phyloP scores from a whole-genome alignment of 2,888 invertebrate genomes.

The Drosophila lutescens region DNA sequence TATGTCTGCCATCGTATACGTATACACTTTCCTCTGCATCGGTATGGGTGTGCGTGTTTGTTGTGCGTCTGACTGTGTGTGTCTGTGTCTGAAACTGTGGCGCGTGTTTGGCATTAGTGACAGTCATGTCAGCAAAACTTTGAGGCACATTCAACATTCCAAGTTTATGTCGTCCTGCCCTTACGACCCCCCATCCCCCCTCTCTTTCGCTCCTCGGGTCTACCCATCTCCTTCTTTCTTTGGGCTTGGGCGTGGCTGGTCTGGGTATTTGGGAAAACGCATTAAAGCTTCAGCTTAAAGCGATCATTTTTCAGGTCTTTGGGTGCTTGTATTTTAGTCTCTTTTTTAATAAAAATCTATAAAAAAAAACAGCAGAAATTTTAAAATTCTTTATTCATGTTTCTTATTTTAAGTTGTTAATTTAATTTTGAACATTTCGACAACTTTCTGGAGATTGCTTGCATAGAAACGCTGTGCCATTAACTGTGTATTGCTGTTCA shows the following conservation, averaged over 20 bases:
- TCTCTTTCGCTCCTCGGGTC: background rate
- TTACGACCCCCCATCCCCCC: constrained; percentile 2
- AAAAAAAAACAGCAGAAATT: too few relatives aligned
- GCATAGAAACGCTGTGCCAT: background rate
- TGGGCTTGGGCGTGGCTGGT: constrained; percentile 34
- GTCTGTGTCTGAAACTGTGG: constrained; percentile 76
- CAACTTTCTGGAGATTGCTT: background rate
- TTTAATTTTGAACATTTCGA: background rate
- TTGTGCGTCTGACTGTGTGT: constrained; percentile 37
- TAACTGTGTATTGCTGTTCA: background rate
- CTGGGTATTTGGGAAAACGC: constrained; percentile 17
- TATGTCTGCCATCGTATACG: constrained; percentile 51
- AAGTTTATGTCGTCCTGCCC: constrained; percentile 71
- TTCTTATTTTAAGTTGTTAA: too few relatives aligned
- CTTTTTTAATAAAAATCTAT: background rate
- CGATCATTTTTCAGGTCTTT: constrained; percentile 10
- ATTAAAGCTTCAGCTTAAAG: constrained; percentile 27
- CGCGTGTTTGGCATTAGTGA: constrained; percentile 81
- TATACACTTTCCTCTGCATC: background rate
- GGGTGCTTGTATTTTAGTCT: constrained; percentile 3
- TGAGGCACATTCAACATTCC: constrained; percentile 79
- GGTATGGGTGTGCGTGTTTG: constrained; percentile 32
- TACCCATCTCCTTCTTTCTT: constrained; percentile 3
- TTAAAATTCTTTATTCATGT: background rate
- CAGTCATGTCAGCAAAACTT: constrained; percentile 81